phyloP scores from a whole-genome alignment of 2,888 invertebrate species.

The Mythimna pallens region DNA sequence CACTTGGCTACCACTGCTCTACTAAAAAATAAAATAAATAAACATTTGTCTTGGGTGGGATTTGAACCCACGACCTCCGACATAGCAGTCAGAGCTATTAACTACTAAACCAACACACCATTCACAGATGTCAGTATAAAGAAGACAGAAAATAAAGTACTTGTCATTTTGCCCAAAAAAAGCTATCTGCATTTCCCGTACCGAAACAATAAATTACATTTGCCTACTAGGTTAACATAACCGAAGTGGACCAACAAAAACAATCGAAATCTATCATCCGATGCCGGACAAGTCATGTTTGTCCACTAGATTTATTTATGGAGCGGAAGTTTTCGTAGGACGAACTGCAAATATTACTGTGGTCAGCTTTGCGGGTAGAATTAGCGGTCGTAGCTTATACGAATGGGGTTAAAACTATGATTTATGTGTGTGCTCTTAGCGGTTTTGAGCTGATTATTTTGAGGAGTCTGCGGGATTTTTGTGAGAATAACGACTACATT shows the following conservation, averaged over 20 bases:
- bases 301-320: constrained; percentile 46
- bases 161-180: neutral
- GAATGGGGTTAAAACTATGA: constrained; percentile 18
- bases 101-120: no score
- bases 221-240: constrained; percentile 15
- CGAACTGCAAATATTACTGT: constrained; percentile 31
- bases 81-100: no score
- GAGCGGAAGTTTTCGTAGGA: constrained; percentile 32
- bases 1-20: no score
- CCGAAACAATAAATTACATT: constrained; percentile 35
- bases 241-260: constrained; percentile 31
- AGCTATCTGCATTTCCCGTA: neutral
- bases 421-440: constrained; percentile 7
- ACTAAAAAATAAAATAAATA: no score
- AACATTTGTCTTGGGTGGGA: no score
- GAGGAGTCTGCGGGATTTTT: neutral
- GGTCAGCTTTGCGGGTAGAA: constrained; percentile 21
- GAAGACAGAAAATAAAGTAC: neutral
- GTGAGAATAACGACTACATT: neutral
- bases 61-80: no score
- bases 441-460: constrained; percentile 14
- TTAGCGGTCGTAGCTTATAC: constrained; percentile 1
- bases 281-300: constrained; percentile 35
- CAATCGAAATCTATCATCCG: constrained; percentile 51
- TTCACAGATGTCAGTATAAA: no score